Base-by-base conservation (phyloP, 2,113 vertebrate species). In the Spea multiplicata region DNA sequence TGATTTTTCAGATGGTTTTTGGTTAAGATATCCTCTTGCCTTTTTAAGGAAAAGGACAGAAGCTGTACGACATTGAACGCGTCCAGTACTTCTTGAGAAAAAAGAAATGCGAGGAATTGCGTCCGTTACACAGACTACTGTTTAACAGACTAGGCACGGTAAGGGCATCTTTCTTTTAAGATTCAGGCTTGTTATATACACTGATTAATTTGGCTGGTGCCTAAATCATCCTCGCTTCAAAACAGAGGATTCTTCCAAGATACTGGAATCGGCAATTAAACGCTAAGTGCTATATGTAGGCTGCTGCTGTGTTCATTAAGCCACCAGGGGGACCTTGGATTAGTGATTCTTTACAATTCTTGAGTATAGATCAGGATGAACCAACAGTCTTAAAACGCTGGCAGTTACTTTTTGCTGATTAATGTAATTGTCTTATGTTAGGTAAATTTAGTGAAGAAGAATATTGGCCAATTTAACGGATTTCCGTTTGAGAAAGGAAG, bases 61-160 rank as follows among this genome's bases (percentile, higher is more conserved):
- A 96, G 70, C 84, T 99, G 30, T 97, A 96, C 86, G 96, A 98
- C 87, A 98, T 99, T 84, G 95, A 95, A 82, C 93, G 96, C 76
- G 92, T 95, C 86, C 92, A 94, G 49, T 93, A 93, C 82, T 94
- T 95, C 81, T 89, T 99, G 80, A 93, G 90, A 84, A 97, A 94
- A 88, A 96, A 95, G 87, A 99, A 98, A 90, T 91, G 93, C 0
- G 95, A 93, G 0, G 94, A 96, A 81, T 93, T 99, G 79, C 93
- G 96, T 84, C 95, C 95, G 76, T 91, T 99, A 49, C 97, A 99
- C 86, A 91, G 92, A 87, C 92, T 99, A 75, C 87, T 99, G 81
- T 99, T 95, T 82, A 97, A 98, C 88, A 89, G 97, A 46, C 96
- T 94, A 0, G 97, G 97, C 85, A 95, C 95, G 86, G 97, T 99